A percentile compares a stretch with the other conserved stretches of the same genome.
Conservation (phyloP, 2,888 invertebrate genomes). For the Xanthorhoe designata region DNA sequence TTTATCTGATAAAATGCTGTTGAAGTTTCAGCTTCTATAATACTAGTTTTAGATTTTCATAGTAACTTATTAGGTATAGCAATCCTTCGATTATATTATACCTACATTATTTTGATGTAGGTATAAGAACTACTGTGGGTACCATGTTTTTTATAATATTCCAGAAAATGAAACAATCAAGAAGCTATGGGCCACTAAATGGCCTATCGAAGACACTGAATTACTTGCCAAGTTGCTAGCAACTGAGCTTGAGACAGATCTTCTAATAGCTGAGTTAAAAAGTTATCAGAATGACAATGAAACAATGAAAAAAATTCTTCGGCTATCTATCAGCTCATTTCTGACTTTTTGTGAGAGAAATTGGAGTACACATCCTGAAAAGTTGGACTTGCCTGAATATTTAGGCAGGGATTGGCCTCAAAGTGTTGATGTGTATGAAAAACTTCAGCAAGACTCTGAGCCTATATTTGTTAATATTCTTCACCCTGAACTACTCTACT, state of each 20-base stretch:
- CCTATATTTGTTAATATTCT: constrained; percentile 88
- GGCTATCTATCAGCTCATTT: constrained; percentile 87
- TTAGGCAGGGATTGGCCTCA: constrained; percentile 74
- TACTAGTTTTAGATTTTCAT: background rate
- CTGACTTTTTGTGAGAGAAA: constrained; percentile 92
- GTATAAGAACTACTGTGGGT: background rate
- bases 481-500: constrained; percentile 80
- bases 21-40: background rate
- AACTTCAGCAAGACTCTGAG: constrained; percentile 87
- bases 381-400: constrained; percentile 69
- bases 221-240: constrained; percentile 63
- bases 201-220: constrained; percentile 59
- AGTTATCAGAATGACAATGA: constrained; percentile 49
- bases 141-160: constrained; percentile 28
- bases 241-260: constrained; percentile 59
- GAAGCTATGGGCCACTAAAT: constrained; percentile 68
- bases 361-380: constrained; percentile 90
- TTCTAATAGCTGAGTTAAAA: constrained; percentile 56
- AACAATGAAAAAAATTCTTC: constrained; percentile 72
- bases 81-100: background rate
- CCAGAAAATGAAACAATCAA: constrained; percentile 60
- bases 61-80: background rate
- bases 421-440: constrained; percentile 65
- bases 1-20: background rate
- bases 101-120: no score